Evolutionary conservation across 2,888 invertebrate species (phyloP), one percentile per base, ranked within the genome.

Genomic region (Aspidiotus rigidus): DNA sequence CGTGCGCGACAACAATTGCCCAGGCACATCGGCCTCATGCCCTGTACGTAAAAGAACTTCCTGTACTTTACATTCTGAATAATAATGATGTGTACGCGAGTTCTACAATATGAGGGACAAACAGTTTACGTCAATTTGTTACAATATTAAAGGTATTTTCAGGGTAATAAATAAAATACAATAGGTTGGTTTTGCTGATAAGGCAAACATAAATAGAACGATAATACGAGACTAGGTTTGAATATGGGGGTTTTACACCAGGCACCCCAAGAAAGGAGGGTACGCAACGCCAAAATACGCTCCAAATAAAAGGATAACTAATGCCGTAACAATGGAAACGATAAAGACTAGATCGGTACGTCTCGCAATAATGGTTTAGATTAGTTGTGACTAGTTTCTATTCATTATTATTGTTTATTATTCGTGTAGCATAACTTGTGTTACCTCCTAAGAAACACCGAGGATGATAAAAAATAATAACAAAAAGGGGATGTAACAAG

Each of bases 81-180:
- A 28, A 28, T 28, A 28, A 28, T 28, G 28, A 28, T 28, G 28
- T 28, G 28, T 28, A 28, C 5, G 28, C 28, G 28, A 28, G 28
- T 28, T 28, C 1, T 28, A 5, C 28, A 5, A 5, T 28, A 28
- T 28, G 28, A 28, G 28, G 28, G 28, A 28, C 28, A 5, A 28
- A 28, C 56, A 55, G 17, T 55, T 16, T 15, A 55, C 15, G 17
- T 66, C 59, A 44, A 61, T 49, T 61, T 49, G 61, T 69, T 61
- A 61, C 61, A 28, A 61, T 69, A 69, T 69, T 61, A 69, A 49
- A 62, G 69, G 69, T 69, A 62, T 69, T 69, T 69, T 69, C 60
- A 69, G 69, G 69, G 69, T 69, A 69, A 69, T 69, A 69, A 69
- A 69, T 69, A 62, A 62, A 69, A 69, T 62, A 69, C 69, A 69